Percentiles rank a stretch among this genome's conserved stretches.
These are phyloP conservation scores for Leucoraja ocellata DNA, from an alignment of 2,797 vertebrate genomes.

Conservation along the genomic window DNA sequence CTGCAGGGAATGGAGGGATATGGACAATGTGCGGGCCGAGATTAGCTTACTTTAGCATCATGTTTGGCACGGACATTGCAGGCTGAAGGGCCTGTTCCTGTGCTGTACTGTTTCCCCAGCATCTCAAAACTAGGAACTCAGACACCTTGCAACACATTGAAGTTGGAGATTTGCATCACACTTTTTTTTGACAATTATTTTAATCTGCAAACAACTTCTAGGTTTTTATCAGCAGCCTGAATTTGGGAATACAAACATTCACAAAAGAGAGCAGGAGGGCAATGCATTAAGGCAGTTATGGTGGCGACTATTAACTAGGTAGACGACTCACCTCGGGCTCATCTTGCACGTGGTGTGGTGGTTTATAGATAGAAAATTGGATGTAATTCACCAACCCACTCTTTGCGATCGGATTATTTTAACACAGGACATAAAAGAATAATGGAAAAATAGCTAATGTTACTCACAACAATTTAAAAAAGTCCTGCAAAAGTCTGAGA, in stretches of 20 bases:
- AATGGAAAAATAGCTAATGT: neutral
- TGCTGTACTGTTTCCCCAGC: neutral
- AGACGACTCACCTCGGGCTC: neutral
- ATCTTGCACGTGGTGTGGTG: neutral
- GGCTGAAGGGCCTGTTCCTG: too few species aligned
- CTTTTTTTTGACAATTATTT: neutral
- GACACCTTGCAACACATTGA: neutral
- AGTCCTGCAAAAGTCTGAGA: neutral
- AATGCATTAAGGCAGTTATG: neutral
- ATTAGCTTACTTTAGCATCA: too few species aligned
- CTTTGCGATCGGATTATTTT: neutral
- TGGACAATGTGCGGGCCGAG: too few species aligned
- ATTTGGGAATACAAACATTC: neutral
- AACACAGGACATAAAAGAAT: neutral
- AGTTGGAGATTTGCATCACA: constrained; percentile 3
- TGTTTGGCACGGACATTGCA: too few species aligned
- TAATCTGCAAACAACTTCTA: constrained; percentile 6
- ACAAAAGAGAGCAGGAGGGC: neutral
- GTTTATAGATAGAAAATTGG: neutral
- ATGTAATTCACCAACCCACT: neutral
- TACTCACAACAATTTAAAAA: neutral
- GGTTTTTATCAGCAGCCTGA: neutral
- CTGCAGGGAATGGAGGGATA: too few species aligned
- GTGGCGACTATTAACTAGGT: neutral
- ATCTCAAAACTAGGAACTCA: neutral